Percentiles rank a stretch among this genome's conserved stretches.
phyloP scores from a whole-genome alignment of 2,113 vertebrate species.

The Sylvietta virens region DNA sequence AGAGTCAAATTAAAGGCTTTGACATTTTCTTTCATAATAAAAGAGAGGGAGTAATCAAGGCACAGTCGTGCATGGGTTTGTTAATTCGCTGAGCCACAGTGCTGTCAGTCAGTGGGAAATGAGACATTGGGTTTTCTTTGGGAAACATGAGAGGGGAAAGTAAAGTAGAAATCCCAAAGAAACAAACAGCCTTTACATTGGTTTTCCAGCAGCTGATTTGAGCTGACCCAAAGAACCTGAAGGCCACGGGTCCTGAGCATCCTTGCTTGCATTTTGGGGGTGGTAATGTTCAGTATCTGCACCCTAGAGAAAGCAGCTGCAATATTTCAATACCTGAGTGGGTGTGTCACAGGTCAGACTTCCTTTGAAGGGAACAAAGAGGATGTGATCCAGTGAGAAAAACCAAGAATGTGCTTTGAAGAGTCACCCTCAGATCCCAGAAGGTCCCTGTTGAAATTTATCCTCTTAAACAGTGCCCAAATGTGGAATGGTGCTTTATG shows the following conservation, averaged over 20 bases:
- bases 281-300: neutral
- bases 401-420: neutral
- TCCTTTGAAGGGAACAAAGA: neutral
- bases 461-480: neutral
- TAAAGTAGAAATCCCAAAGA: neutral
- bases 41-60: neutral
- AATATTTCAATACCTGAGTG: fast-evolving
- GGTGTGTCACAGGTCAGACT: neutral
- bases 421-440: neutral
- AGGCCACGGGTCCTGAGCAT: fast-evolving
- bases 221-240: neutral
- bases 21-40: neutral
- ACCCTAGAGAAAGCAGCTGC: neutral
- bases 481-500: neutral
- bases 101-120: neutral
- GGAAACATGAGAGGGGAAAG: neutral
- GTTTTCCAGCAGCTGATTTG: neutral
- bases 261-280: neutral
- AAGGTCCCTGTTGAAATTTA: neutral
- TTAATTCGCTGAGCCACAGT: neutral
- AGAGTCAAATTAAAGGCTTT: neutral
- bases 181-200: neutral
- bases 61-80: neutral
- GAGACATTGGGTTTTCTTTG: neutral
- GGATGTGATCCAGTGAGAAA: neutral